phyloP scores from a whole-genome alignment of 1,140 invertebrate genomes.

The Nomia melanderi region DNA sequence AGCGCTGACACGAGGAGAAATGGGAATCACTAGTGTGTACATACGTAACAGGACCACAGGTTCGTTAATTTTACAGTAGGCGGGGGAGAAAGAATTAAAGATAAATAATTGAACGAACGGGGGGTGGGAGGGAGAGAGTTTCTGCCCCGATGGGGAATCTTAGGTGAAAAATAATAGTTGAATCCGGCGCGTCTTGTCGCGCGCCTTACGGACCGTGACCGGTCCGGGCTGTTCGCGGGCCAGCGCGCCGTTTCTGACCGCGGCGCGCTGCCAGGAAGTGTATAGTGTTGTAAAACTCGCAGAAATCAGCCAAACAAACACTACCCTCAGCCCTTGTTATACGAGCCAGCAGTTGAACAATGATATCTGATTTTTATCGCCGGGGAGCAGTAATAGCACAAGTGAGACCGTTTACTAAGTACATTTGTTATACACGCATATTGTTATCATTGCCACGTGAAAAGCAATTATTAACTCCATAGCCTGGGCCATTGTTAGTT shows the following conservation, averaged over 20 bases:
- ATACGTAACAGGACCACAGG: conserved; percentile 62
- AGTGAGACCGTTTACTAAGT: conserved; percentile 68
- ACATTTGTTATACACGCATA: conserved; percentile 70
- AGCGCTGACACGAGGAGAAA: no score
- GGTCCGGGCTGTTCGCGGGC: conserved; percentile 51
- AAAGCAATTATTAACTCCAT: conserved; percentile 69
- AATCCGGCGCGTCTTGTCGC: conserved; percentile 42
- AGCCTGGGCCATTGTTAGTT: conserved; percentile 68
- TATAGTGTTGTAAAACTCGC: conserved; percentile 61
- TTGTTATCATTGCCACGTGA: conserved; percentile 70
- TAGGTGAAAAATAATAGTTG: no score
- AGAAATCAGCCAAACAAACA: conserved; percentile 47
- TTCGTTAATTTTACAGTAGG: conserved; percentile 62
- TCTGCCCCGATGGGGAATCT: no score
- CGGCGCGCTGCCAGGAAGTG: conserved; percentile 55
- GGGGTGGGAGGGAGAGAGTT: background rate
- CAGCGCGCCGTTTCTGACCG: conserved; percentile 49
- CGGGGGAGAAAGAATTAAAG: conserved; percentile 34
- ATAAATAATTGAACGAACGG: conserved; percentile 21
- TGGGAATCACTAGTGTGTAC: conserved; percentile 63
- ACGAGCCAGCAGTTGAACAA: conserved; percentile 66
- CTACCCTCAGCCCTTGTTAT: conserved; percentile 58
- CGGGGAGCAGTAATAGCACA: conserved; percentile 66
- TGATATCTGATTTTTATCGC: conserved; percentile 65
- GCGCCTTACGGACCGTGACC: conserved; percentile 61